phyloP scores from a whole-genome alignment of 2,888 invertebrate genomes.

The Lithodes maja region DNA sequence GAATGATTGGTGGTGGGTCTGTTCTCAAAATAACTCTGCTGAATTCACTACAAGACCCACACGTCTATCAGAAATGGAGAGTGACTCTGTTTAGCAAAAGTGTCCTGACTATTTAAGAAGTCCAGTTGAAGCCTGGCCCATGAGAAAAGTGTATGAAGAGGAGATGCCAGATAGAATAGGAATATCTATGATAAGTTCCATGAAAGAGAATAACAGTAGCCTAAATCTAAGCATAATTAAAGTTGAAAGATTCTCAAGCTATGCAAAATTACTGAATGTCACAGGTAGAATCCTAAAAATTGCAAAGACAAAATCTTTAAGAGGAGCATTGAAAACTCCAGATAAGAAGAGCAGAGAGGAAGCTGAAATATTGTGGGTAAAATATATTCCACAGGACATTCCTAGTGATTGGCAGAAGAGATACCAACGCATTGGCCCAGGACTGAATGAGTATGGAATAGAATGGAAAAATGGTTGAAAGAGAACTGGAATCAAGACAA shows the following conservation, averaged over 20 bases:
- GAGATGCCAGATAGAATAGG: slow-evolving; percentile 32
- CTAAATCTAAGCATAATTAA: neutral
- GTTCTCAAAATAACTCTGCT: slow-evolving; percentile 6
- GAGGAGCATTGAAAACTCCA: neutral
- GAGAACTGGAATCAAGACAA: neutral
- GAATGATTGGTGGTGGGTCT: slow-evolving; percentile 31
- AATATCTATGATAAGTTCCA: neutral
- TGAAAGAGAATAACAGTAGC: neutral
- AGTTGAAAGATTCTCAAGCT: neutral
- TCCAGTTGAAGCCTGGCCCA: slow-evolving; percentile 33
- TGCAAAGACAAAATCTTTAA: neutral
- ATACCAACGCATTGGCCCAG: neutral
- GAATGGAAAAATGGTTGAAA: neutral
- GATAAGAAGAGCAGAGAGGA: neutral
- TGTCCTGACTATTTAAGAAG: slow-evolving; percentile 8
- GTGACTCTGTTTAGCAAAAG: neutral
- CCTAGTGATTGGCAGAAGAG: neutral
- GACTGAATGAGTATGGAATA: neutral
- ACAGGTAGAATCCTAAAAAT: neutral
- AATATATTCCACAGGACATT: neutral
- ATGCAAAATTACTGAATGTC: neutral
- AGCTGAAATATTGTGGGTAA: neutral
- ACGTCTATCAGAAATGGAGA: neutral
- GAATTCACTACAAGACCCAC: neutral
- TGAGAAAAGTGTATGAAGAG: neutral